Conservation (phyloP, 2,797 vertebrate genomes). For the Fringilla coelebs region DNA sequence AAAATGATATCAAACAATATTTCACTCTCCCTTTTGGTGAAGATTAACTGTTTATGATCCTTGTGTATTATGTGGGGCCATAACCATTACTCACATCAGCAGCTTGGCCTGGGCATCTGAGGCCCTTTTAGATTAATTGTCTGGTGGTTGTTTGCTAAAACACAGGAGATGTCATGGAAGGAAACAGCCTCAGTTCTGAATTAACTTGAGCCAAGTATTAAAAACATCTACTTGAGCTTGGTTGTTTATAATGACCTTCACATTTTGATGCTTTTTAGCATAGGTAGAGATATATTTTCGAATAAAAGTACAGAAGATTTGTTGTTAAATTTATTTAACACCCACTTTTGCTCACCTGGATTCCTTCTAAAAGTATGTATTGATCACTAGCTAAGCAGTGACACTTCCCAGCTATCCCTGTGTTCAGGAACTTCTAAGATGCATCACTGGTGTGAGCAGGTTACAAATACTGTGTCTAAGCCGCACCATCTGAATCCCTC, state of each 20-base stretch:
- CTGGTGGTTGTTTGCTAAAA: background rate
- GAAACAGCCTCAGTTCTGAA: background rate
- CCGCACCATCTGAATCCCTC: background rate
- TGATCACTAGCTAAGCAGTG: background rate
- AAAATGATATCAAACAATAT: conserved; percentile 57
- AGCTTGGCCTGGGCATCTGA: background rate
- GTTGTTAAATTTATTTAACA: background rate
- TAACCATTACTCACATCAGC: background rate
- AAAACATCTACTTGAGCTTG: background rate
- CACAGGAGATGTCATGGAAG: background rate
- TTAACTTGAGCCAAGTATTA: background rate
- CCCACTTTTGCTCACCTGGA: background rate
- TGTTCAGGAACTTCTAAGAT: background rate
- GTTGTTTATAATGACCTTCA: background rate
- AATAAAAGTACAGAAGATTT: background rate
- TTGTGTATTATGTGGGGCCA: background rate
- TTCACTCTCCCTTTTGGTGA: conserved; percentile 60
- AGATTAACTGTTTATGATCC: conserved; percentile 62
- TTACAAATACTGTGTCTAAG: background rate
- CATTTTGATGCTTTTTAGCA: background rate
- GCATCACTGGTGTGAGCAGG: background rate
- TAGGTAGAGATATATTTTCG: background rate
- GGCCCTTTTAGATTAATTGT: background rate
- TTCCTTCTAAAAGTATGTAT: background rate
- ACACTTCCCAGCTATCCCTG: background rate